Conservation (phyloP, 2,888 invertebrate genomes). For the Tipula helvola region DNA sequence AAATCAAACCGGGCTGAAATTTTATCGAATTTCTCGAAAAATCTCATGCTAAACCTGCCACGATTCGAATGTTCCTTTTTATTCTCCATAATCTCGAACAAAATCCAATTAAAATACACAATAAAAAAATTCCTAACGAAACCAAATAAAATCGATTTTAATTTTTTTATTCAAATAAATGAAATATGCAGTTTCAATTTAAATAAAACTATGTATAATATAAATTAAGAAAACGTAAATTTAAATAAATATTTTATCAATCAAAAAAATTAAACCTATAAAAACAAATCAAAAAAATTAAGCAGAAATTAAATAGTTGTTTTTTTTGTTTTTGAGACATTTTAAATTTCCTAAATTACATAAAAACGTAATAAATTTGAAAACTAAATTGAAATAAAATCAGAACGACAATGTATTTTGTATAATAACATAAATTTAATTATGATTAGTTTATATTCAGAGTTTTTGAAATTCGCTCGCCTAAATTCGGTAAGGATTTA, state of each 20-base stretch:
- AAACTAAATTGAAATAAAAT: background rate
- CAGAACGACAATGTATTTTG: background rate
- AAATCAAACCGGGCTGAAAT: too few species aligned
- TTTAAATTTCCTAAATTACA: background rate
- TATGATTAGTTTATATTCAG: background rate
- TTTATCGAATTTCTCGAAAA: too few species aligned
- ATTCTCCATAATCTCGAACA: too few species aligned
- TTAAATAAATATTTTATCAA: background rate
- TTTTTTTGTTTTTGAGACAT: background rate
- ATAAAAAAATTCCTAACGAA: background rate
- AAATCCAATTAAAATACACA: background rate
- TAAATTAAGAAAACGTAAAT: background rate
- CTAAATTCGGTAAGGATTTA: too few species aligned
- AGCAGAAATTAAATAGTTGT: background rate
- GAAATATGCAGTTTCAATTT: conserved; percentile 4
- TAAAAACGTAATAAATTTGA: background rate
- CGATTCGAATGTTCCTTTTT: too few species aligned
- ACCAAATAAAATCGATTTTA: background rate
- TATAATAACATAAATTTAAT: background rate
- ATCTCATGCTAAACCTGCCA: too few species aligned
- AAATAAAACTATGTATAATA: conserved; percentile 4
- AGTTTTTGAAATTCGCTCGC: too few species aligned
- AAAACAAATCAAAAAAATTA: background rate
- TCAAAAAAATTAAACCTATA: background rate
- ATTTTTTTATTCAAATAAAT: background rate